Evolutionary conservation across 2,888 invertebrate species (phyloP), one percentile per base, ranked within the genome.

Genomic region (Lycia hirtaria): DNA sequence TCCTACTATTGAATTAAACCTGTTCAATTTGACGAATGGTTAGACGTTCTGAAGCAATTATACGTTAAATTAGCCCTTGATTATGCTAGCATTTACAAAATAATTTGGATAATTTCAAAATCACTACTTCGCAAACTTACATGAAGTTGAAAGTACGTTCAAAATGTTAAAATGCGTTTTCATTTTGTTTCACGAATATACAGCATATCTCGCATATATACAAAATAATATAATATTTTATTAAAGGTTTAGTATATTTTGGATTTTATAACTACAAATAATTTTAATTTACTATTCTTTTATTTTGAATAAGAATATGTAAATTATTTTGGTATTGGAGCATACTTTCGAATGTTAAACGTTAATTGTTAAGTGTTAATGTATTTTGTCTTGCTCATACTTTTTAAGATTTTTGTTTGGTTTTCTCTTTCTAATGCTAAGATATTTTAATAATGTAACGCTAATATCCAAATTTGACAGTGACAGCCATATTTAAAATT

Each of bases 101-200:
- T 20, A 37, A 12, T 28, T 6, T 2, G 15, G 14, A 30, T 6
- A 44, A 56, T 12, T 49, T 49, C 10, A 41, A 55, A 55, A 55
- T 19, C 19, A 32, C 54, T 54, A 47, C 47, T 47, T 47, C 26
- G 32, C 20, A 56, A 63, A 60, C 56, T 63, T 63, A 38, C 40
- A 15, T 37, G 33, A 49, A 57, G 43, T 56, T 45, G 7, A 45
- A 43, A 47, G 12, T 41, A 40, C 56, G 62, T 49, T 57, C 55
- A 19, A 35, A 47, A 30, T 12, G 12, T 30, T 12, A 6, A 17
- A 15, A 17, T 19, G 14, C 17, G 7, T 1, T 15, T 4, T 9
- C 2, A 6, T 10, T 41, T 10, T 20, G n/a, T 2, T n/a, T 17
- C 1, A 19, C 28, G 2, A 7, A 15, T 14, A 3, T n/a, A n/a